A percentile compares a stretch with the other conserved stretches of the same genome.
These are phyloP conservation scores for Corythoichthys intestinalis DNA, from an alignment of 2,113 vertebrate genomes.

Conservation along the genomic window DNA sequence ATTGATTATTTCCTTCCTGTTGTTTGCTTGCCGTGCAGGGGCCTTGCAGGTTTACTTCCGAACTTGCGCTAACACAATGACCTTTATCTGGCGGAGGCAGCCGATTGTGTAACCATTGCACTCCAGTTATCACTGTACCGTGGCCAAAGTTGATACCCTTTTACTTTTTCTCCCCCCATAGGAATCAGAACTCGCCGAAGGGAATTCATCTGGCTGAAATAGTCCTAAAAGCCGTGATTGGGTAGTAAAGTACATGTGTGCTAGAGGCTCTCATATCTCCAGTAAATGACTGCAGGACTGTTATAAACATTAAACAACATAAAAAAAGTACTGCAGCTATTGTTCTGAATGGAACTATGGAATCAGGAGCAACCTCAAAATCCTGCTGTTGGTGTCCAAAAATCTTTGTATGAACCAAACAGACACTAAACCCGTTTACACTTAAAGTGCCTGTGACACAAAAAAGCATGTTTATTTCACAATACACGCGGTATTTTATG, in stretches of 20 bases:
- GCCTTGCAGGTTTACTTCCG: constrained; percentile 79
- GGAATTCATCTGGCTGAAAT: constrained; percentile 27
- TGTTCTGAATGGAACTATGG: no score
- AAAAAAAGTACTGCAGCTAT: no score
- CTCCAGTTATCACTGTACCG: constrained; percentile 54
- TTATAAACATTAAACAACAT: no score
- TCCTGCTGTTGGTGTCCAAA: no score
- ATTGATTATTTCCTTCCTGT: constrained; percentile 96
- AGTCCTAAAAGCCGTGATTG: constrained; percentile 22
- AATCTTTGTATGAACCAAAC: no score
- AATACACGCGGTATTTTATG: no score
- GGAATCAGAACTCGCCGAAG: constrained; percentile 45
- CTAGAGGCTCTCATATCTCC: constrained; percentile 8
- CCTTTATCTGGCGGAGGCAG: constrained; percentile 76
- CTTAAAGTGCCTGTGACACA: no score
- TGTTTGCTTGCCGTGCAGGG: constrained; percentile 81
- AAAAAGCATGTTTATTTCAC: no score
- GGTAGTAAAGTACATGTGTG: constrained; percentile 22
- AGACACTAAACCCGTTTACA: no score
- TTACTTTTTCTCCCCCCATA: constrained; percentile 29
- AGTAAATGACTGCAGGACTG: constrained; percentile 5
- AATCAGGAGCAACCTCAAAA: no score
- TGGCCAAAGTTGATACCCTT: constrained; percentile 59
- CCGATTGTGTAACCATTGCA: constrained; percentile 78
- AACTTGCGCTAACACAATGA: constrained; percentile 75